phyloP scores from a whole-genome alignment of 1,140 invertebrate genomes.

The Sitophilus oryzae region DNA sequence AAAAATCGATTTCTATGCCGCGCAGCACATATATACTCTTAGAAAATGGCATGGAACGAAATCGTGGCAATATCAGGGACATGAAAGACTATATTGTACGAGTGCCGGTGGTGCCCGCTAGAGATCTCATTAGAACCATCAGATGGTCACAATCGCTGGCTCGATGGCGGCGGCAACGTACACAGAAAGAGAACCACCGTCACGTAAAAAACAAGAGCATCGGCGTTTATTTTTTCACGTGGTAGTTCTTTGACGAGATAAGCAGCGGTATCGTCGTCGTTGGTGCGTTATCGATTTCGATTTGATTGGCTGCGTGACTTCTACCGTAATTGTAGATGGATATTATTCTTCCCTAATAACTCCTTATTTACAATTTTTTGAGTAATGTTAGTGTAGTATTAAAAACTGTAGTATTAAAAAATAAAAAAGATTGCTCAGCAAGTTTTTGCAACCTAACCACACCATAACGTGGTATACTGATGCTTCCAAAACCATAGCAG shows the following conservation, averaged over 20 bases:
- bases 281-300: not conserved
- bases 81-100: slow-evolving; percentile 23
- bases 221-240: slow-evolving; percentile 4
- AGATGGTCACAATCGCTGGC: slow-evolving; percentile 20
- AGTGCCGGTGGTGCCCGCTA: slow-evolving; percentile 17
- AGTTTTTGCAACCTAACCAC: too few species aligned
- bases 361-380: too few species aligned
- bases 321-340: too few species aligned
- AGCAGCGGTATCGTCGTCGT: slow-evolving; percentile 7
- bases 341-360: too few species aligned
- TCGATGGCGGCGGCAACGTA: slow-evolving; percentile 9
- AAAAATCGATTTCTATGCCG: not conserved
- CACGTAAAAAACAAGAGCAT: slow-evolving; percentile 21
- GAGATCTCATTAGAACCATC: slow-evolving; percentile 26
- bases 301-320: too few species aligned
- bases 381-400: too few species aligned
- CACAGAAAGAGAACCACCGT: slow-evolving; percentile 12
- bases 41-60: not conserved
- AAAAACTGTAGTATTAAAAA: too few species aligned
- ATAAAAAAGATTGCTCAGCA: too few species aligned
- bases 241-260: slow-evolving; percentile 10
- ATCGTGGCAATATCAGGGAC: not conserved
- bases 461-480: too few species aligned
- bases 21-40: not conserved
- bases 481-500: too few species aligned